phyloP scores from a whole-genome alignment of 2,113 vertebrate species.

The Pavo muticus region DNA sequence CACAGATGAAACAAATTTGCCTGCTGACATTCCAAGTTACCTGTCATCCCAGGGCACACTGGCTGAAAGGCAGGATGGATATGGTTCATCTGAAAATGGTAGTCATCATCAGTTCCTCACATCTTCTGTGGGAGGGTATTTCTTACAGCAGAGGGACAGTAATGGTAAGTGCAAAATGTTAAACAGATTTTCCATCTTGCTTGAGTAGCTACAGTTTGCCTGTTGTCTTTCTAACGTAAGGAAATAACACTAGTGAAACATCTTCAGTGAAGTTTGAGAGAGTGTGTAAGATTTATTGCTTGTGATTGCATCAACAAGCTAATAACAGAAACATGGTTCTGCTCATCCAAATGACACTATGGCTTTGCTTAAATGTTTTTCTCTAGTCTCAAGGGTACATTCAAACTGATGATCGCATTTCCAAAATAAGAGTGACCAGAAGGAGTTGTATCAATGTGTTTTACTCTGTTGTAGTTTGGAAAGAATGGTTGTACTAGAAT shows the following conservation, averaged over 20 bases:
- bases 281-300: neutral
- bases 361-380: neutral
- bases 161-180: slow-evolving; percentile 79
- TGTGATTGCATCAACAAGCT: neutral
- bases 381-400: neutral
- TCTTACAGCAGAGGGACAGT: slow-evolving; percentile 88
- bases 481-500: neutral
- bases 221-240: neutral
- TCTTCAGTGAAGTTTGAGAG: neutral
- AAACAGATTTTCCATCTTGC: neutral
- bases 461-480: neutral
- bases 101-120: slow-evolving; percentile 91
- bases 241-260: neutral
- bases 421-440: neutral
- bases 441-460: neutral
- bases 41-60: slow-evolving; percentile 95
- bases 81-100: slow-evolving; percentile 90
- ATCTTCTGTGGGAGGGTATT: slow-evolving; percentile 87
- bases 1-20: slow-evolving; percentile 95
- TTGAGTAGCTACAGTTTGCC: neutral
- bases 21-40: slow-evolving; percentile 95
- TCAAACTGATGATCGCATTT: neutral
- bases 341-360: rapidly evolving
- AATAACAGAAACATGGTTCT: neutral
- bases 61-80: slow-evolving; percentile 92